A percentile compares a stretch with the other conserved stretches of the same genome.
phyloP scores from a whole-genome alignment of 2,888 invertebrate genomes.

The Ypsolopha sequella region DNA sequence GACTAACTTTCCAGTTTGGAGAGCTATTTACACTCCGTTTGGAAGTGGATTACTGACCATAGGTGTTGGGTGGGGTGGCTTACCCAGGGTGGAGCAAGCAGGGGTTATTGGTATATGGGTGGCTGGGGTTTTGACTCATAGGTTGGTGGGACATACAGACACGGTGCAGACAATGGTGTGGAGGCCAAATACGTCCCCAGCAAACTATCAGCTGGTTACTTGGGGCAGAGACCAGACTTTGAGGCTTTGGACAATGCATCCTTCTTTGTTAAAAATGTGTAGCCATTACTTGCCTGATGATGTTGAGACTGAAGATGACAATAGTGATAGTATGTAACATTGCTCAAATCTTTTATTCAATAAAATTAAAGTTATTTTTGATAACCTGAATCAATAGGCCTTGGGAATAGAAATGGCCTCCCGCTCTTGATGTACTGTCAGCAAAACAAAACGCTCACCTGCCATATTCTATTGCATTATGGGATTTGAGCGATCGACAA shows the following conservation, averaged over 20 bases:
- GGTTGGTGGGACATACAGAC: slow-evolving; percentile 94
- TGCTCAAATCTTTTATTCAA: neutral
- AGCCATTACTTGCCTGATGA: slow-evolving; percentile 74
- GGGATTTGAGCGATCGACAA: too few relatives aligned
- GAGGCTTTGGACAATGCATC: slow-evolving; percentile 91
- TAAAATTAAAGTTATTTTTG: neutral
- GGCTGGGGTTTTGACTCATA: slow-evolving; percentile 81
- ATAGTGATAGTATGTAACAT: slow-evolving; percentile 49
- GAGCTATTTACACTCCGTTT: slow-evolving; percentile 93
- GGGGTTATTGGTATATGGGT: slow-evolving; percentile 68
- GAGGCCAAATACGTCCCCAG: slow-evolving; percentile 78
- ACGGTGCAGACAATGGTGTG: slow-evolving; percentile 96
- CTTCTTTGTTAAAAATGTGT: slow-evolving; percentile 85
- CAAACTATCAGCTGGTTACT: slow-evolving; percentile 88
- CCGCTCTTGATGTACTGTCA: too few relatives aligned
- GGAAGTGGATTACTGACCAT: slow-evolving; percentile 93
- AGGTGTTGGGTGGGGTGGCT: slow-evolving; percentile 89
- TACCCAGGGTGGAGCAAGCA: slow-evolving; percentile 82
- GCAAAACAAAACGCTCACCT: too few relatives aligned
- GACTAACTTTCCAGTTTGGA: slow-evolving; percentile 91
- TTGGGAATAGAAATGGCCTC: neutral
- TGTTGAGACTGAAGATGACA: slow-evolving; percentile 67
- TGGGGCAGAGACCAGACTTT: slow-evolving; percentile 96
- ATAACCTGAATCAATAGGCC: neutral
- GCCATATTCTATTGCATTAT: too few relatives aligned